Evolutionary conservation across 2,113 vertebrate genomes (phyloP), one percentile per base, ranked within the genome.

Genomic region (Poeciliopsis prolifica): DNA sequence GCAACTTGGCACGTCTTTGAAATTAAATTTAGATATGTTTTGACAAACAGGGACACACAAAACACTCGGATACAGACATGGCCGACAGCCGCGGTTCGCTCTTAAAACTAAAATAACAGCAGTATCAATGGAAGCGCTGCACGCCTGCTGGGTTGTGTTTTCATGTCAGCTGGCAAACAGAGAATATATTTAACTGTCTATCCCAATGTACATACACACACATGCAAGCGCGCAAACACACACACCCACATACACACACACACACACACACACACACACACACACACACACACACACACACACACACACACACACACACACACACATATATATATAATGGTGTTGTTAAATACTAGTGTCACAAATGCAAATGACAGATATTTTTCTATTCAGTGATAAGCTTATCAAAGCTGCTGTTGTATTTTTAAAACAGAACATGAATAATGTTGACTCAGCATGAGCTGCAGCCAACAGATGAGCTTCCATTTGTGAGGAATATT

Each of bases 21-120:
- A 89, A 84, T 86, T 75, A 81, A 87, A 84, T 90, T 89, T 81
- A 80, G 81, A 81, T 67, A 73, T 61, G 79, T 84, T 35, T 40
- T 37, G 72, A 88, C 65, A 65, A 15, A 64, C 33, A 40, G 61
- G 7, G 69, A 72, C 63, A 42, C 1, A 58, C 54, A 5, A 62
- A 26, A 65, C 62, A 42, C 13, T 5, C 63, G 75, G 24, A 80
- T 14, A 73, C 24, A 42, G 65, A 66, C 61, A 60, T 22, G 24
- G 72, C 77, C 79, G 81, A 86, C 83, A 82, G 79, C 31, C 40
- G 24, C 58, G 31, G 40, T 40, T 79, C 40, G 28, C 7, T 17
- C 33, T 48, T 5, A 74, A 72, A 81, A 66, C n/a, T 42, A 66
- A 63, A 61, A 72, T 48, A 77, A 44, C 64, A 77, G 65, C 68